phyloP scores from a whole-genome alignment of 2,888 invertebrate genomes.

The Macrophya annulata region DNA sequence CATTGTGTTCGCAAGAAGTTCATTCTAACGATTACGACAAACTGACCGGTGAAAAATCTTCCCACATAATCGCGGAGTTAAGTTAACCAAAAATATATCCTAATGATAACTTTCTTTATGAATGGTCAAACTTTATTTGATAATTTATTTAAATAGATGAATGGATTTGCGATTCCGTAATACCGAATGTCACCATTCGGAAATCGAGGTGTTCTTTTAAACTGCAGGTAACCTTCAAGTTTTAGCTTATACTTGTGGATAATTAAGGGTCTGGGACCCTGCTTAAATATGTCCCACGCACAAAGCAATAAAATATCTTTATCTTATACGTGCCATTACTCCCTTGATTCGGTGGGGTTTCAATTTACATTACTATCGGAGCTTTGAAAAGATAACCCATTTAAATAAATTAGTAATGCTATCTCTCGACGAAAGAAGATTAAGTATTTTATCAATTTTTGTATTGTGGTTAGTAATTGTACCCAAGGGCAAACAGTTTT shows the following conservation, averaged over 20 bases:
- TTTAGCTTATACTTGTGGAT: constrained; percentile 16
- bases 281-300: constrained; percentile 74
- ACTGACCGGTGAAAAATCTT: background rate
- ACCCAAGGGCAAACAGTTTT: constrained; percentile 7
- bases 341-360: constrained; percentile 75
- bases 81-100: background rate
- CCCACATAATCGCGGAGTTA: background rate
- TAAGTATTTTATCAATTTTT: constrained; percentile 79
- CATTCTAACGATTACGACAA: background rate
- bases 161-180: background rate
- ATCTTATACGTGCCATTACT: constrained; percentile 78
- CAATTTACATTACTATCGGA: constrained; percentile 79
- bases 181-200: background rate
- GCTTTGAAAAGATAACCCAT: constrained; percentile 78
- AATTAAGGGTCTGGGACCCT: constrained; percentile 63
- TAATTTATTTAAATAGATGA: background rate
- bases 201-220: background rate
- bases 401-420: constrained; percentile 80
- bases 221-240: background rate
- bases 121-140: background rate
- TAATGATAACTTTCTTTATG: background rate
- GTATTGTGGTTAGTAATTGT: constrained; percentile 76
- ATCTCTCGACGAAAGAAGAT: constrained; percentile 72
- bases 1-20: constrained; percentile 24
- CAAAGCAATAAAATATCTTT: constrained; percentile 79